Evolutionary conservation across 2,797 vertebrate genomes (phyloP).

Genomic region (Platalea minor): DNA sequence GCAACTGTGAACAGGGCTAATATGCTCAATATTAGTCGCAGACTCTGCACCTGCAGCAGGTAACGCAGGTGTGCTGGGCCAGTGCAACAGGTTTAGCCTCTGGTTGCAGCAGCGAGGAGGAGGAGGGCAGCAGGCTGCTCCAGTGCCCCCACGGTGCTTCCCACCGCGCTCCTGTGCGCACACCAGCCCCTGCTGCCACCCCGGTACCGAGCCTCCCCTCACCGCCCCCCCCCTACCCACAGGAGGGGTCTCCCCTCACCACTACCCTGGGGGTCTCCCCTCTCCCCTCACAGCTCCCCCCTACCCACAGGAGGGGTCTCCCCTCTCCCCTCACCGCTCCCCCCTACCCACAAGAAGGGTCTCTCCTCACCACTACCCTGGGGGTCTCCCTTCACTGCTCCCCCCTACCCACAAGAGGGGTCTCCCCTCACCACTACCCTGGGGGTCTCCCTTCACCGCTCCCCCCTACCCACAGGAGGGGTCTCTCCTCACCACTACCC

Average conservation of each 20-base stretch:
- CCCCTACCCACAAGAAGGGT: no score
- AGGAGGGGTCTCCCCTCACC: not conserved
- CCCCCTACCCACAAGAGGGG: no score
- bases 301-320: no score
- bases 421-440: no score
- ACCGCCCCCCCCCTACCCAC: not conserved
- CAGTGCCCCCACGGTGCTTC: not conserved
- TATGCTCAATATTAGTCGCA: accelerated
- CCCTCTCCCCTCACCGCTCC: no score
- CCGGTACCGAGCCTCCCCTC: not conserved
- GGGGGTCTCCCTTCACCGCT: no score
- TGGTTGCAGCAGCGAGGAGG: not conserved
- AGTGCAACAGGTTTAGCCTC: accelerated
- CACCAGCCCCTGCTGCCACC: not conserved
- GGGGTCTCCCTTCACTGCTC: no score
- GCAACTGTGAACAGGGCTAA: not conserved
- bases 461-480: no score
- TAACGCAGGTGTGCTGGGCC: not conserved
- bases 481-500: no score
- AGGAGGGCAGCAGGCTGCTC: not conserved
- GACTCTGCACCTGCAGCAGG: not conserved
- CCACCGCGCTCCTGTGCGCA: accelerated
- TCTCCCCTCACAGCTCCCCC: no score
- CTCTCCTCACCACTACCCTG: slow-evolving; percentile 53
- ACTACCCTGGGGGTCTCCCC: no score